phyloP scores from a whole-genome alignment of 2,113 vertebrate genomes.

The Tachysurus vachellii region DNA sequence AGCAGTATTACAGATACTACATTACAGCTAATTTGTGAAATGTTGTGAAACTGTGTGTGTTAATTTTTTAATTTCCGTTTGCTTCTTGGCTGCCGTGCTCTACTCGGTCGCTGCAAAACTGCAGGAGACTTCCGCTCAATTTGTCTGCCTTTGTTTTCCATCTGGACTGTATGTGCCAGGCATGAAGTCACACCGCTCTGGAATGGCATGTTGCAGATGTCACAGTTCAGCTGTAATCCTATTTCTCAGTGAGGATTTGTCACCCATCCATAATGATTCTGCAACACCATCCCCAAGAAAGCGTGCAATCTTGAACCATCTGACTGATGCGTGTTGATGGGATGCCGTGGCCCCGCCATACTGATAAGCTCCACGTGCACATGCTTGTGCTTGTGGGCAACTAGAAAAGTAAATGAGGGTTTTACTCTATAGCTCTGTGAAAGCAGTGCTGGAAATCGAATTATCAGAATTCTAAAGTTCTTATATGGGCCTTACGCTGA shows the following conservation, averaged over 20 bases:
- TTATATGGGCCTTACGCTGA: neutral
- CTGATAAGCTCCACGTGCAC: slow-evolving; percentile 19
- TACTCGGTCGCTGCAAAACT: neutral
- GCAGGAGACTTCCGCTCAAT: slow-evolving; percentile 26
- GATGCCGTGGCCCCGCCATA: slow-evolving; percentile 24
- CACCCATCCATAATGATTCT: slow-evolving; percentile 48
- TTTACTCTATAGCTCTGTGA: neutral
- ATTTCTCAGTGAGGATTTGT: slow-evolving; percentile 54
- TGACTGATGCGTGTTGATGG: slow-evolving; percentile 43
- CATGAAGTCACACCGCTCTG: slow-evolving; percentile 36
- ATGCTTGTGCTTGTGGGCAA: neutral
- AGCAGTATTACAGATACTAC: neutral
- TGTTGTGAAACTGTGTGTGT: neutral
- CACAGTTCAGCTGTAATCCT: slow-evolving; percentile 57
- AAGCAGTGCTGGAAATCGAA: neutral
- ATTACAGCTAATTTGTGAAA: neutral
- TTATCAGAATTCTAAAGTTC: neutral
- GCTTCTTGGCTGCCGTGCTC: slow-evolving; percentile 12
- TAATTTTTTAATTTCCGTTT: slow-evolving; percentile 17
- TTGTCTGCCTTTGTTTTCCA: slow-evolving; percentile 49
- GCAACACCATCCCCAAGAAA: slow-evolving; percentile 39
- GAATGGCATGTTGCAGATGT: slow-evolving; percentile 42
- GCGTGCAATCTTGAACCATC: slow-evolving; percentile 37
- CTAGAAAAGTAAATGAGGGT: neutral
- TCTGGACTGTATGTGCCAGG: slow-evolving; percentile 45